These are phyloP conservation scores for Hesperia comma DNA, from an alignment of 2,888 invertebrate species.

Conservation along the genomic window DNA sequence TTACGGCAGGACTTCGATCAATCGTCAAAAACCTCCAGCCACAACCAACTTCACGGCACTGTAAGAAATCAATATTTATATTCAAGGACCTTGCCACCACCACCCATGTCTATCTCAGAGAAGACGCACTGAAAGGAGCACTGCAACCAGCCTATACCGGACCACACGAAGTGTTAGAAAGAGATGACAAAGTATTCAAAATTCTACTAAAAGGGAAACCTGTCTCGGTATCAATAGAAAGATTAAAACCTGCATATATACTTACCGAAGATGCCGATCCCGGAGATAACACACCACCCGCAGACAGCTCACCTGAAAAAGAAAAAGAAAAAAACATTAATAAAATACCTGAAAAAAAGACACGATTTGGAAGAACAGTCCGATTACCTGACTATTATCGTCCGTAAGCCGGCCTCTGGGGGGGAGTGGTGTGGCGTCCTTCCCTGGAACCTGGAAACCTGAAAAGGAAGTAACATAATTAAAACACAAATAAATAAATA, in stretches of 20 bases:
- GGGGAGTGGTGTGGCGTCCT: neutral
- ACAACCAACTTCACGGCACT: neutral
- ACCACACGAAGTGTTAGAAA: slow-evolving; percentile 44
- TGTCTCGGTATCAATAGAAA: slow-evolving; percentile 44
- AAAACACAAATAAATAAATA: no score
- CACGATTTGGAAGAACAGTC: neutral
- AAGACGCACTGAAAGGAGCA: slow-evolving; percentile 43
- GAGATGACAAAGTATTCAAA: slow-evolving; percentile 44
- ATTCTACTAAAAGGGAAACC: slow-evolving; percentile 41
- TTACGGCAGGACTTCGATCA: neutral
- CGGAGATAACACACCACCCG: neutral
- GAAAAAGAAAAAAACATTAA: neutral
- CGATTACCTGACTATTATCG: slow-evolving; percentile 1
- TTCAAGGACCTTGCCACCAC: slow-evolving; percentile 3
- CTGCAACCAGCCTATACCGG: slow-evolving; percentile 48
- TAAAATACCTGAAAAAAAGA: neutral
- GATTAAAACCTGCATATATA: slow-evolving; percentile 46
- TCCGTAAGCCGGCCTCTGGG: neutral
- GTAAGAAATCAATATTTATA: neutral
- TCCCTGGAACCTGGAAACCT: no score
- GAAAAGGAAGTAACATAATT: no score
- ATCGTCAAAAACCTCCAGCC: neutral
- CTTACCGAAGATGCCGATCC: slow-evolving; percentile 1
- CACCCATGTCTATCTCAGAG: slow-evolving; percentile 46
- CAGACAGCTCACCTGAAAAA: neutral